A percentile compares a stretch with the other conserved stretches of the same genome.
Conservation (phyloP, 2,113 vertebrate genomes). For the Dipodomys ordii region DNA sequence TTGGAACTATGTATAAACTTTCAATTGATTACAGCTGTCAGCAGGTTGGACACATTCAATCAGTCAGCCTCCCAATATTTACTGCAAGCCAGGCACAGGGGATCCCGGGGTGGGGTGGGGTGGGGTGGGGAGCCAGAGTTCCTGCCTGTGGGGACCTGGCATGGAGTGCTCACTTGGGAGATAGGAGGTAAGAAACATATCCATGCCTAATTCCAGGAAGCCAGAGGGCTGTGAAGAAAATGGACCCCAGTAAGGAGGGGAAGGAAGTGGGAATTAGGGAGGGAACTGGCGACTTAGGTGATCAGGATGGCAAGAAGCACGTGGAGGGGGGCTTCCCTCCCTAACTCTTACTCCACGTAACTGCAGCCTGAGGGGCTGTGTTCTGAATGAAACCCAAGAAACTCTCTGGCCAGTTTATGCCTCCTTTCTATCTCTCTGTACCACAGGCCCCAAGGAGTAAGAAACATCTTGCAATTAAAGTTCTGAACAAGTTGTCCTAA, state of each 20-base stretch:
- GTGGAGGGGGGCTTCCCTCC: no score
- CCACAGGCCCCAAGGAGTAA: not conserved
- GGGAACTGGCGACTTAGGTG: not conserved
- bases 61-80: not conserved
- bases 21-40: slow-evolving; percentile 8
- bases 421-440: not conserved
- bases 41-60: not conserved
- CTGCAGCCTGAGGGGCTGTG: not conserved
- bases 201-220: slow-evolving; percentile 16
- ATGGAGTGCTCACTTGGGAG: not conserved
- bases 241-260: not conserved
- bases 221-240: not conserved
- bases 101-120: not conserved
- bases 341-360: not conserved
- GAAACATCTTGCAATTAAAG: not conserved
- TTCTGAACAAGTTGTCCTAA: slow-evolving; percentile 18
- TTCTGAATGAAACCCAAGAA: not conserved
- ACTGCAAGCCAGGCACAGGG: not conserved
- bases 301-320: no score
- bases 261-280: not conserved
- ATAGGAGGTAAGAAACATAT: not conserved
- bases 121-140: not conserved
- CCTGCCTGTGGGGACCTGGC: not conserved
- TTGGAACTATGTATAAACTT: slow-evolving; percentile 24
- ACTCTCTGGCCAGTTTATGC: not conserved